A percentile compares a stretch with the other conserved stretches of the same genome.
phyloP scores from a whole-genome alignment of 2,113 vertebrate species.

The Mobula birostris region DNA sequence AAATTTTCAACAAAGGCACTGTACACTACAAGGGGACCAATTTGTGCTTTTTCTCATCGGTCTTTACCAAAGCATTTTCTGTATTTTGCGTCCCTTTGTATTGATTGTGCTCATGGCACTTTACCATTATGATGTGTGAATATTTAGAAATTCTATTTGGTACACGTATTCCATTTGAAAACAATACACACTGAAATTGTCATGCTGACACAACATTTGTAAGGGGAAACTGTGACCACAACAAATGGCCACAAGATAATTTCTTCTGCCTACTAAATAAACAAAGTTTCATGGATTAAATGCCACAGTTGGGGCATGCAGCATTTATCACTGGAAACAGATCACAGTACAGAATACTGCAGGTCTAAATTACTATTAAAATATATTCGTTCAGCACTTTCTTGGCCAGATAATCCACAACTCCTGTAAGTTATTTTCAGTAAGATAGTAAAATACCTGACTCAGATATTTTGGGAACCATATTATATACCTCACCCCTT shows the following conservation, averaged over 20 bases:
- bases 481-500: background rate
- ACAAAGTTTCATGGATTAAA: background rate
- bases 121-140: background rate
- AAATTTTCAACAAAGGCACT: slow-evolving; percentile 25
- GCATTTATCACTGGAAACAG: background rate
- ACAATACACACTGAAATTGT: background rate
- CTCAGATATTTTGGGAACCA: background rate
- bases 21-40: background rate
- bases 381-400: slow-evolving; percentile 42
- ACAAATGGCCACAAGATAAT: background rate
- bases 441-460: background rate
- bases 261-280: background rate
- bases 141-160: background rate
- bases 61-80: background rate
- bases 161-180: slow-evolving; percentile 2
- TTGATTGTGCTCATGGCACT: background rate
- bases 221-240: background rate
- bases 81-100: background rate
- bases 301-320: background rate
- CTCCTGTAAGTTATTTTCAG: background rate
- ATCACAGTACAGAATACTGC: slow-evolving; percentile 7
- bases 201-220: background rate
- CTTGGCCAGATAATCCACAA: background rate
- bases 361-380: slow-evolving; percentile 43
- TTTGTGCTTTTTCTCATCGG: background rate